These are phyloP conservation scores for Baryphthengus martii DNA, from an alignment of 2,113 vertebrate genomes.

Conservation along the genomic window DNA sequence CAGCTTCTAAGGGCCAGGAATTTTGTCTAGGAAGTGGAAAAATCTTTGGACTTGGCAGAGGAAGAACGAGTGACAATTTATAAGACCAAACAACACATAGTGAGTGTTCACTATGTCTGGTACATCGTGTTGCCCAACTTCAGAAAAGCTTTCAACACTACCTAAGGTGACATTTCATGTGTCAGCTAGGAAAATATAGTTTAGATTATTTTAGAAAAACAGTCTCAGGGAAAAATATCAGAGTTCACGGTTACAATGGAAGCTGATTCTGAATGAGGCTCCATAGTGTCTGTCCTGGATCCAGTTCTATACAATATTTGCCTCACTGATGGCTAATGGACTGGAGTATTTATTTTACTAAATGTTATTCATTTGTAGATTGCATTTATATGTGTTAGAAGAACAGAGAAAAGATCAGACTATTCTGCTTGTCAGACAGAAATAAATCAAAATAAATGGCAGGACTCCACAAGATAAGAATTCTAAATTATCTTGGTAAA, in stretches of 20 bases:
- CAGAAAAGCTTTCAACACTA: neutral
- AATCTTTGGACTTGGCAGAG: neutral
- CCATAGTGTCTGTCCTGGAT: neutral
- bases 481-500: neutral
- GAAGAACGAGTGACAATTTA: neutral
- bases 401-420: neutral
- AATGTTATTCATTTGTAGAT: neutral
- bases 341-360: neutral
- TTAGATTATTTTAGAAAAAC: neutral
- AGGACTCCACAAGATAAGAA: neutral
- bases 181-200: neutral
- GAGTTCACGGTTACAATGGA: neutral
- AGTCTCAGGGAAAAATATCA: neutral
- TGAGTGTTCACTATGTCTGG: neutral
- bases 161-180: neutral
- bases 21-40: neutral
- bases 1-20: neutral
- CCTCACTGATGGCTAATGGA: neutral
- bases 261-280: neutral
- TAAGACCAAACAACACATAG: neutral
- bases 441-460: neutral
- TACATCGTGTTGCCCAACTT: neutral
- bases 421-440: neutral
- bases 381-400: neutral
- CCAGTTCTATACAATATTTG: neutral